Base-by-base conservation (phyloP, 2,113 vertebrate species). In the Ailurus styani region DNA sequence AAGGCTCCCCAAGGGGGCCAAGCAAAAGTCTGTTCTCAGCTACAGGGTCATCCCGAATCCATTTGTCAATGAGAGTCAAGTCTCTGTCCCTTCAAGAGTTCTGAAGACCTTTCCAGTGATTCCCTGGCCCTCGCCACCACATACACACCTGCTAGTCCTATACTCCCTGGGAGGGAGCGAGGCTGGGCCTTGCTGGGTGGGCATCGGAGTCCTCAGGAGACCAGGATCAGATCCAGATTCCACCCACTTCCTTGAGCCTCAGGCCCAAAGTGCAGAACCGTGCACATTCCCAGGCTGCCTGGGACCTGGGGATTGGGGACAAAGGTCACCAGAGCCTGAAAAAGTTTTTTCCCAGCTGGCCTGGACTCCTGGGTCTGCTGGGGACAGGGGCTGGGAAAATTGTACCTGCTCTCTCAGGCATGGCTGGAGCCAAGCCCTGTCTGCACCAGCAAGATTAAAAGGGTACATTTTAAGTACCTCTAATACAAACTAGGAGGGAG, bases 31-130 rank as follows among this genome's bases (percentile, higher is more conserved):
- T 83, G 25, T 21, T 82, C 64, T 89, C 12, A 77, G 55, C 40
- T 20, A 73, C 11, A 54, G 84, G 50, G 23, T 79, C 54, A 31
- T 40, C 47, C 79, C 29, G 47, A 27, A 89, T 86, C 21, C 14
- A 42, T 68, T 73, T 55, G 18, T 45, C n/a, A 37, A 1, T 13
- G 42, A 96, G 18, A 15, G 50, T 62, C 91, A 50, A 62, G n/a
- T 60, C 45, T 70, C 37, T 17, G 10, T 52, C 47, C 34, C 15
- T 7, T 9, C 4, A 54, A 82, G 78, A 68, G 15, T 17, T 64
- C 78, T 50, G 54, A 37, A 90, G 89, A 54, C 40, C 42, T 14
- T 66, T 87, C 94, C 60, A 90, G 92, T 78, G 52, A 83, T 96
- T 66, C 40, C 27, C 2, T 42, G 54, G 54, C 78, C 85, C 60